phyloP scores from a whole-genome alignment of 2,888 invertebrate species.

The Sceliomorpha sp. region DNA sequence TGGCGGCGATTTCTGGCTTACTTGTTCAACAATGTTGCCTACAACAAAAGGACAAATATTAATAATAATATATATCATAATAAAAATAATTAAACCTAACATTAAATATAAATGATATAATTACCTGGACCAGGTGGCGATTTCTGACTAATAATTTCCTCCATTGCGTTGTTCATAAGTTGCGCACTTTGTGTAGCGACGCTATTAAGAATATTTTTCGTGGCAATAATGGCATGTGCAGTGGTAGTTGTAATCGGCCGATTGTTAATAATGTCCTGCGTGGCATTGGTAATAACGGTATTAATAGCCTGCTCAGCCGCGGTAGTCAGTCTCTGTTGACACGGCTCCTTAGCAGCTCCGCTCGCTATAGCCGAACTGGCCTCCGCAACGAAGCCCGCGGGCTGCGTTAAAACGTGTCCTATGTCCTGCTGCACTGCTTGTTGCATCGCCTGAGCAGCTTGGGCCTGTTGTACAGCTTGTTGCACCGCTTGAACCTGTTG shows the following conservation, averaged over 20 bases:
- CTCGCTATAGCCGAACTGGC: slow-evolving; percentile 76
- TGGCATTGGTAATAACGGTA: slow-evolving; percentile 76
- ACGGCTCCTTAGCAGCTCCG: slow-evolving; percentile 75
- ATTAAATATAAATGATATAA: neutral
- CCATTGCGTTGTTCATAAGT: slow-evolving; percentile 77
- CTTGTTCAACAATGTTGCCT: slow-evolving; percentile 74
- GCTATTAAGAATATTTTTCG: slow-evolving; percentile 77
- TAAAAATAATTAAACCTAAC: no score
- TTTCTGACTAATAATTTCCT: slow-evolving; percentile 73
- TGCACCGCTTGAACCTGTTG: slow-evolving; percentile 78
- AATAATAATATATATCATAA: no score
- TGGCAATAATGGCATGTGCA: slow-evolving; percentile 79
- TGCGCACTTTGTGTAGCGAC: slow-evolving; percentile 78
- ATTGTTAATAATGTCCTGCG: slow-evolving; percentile 78
- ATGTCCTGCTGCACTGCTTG: slow-evolving; percentile 79
- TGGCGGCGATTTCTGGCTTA: slow-evolving; percentile 70
- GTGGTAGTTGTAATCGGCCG: slow-evolving; percentile 75
- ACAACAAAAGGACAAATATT: slow-evolving; percentile 10
- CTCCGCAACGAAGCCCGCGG: slow-evolving; percentile 76
- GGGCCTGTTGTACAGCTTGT: slow-evolving; percentile 77
- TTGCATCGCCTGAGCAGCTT: slow-evolving; percentile 78
- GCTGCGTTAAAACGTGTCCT: slow-evolving; percentile 75
- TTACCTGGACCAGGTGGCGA: slow-evolving; percentile 64
- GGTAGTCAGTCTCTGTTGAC: slow-evolving; percentile 74
- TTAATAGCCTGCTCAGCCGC: slow-evolving; percentile 78